Evolutionary conservation across 53 echinoderm and acorn worm species (phyloP), one percentile per base, ranked within the genome.

Genomic region (Zoroaster sp.): DNA sequence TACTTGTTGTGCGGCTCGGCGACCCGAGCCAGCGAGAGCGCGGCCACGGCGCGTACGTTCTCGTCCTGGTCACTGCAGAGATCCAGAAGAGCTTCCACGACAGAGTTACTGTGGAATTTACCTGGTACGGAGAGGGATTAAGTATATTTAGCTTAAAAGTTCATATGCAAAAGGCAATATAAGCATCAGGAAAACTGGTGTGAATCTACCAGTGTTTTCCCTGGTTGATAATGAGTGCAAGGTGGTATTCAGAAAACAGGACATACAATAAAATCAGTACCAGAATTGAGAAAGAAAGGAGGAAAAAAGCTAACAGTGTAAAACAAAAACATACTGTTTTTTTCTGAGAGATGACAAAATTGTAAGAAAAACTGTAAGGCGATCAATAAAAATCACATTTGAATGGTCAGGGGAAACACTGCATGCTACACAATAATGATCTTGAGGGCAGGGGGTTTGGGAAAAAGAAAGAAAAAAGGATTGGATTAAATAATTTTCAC

Each of bases 61-160:
- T 94, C 94, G 49, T 97, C 94, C 14, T 86, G 42, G 75, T 97
- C 97, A 2, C 52, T 89, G 69, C 95, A 95, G 4, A 97, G 95
- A 83, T 97, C 97, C 40, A 97, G 89, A n/a, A 97, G 89, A 21
- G 97, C 95, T 52, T 95, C 97, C 54, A 95, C 68, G 23, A 97
- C 97, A 13, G 95, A 92, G 6, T 87, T 69, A 7, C 93, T 94
- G 92, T 92, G 92, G 91, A 97, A 97, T 80, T 97, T 97, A 66
- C 91, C 96, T 93, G 87, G 2, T n/a, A n/a, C 20, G 52, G 39
- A 63, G 49, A 86, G 43, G 40, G 40, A 23, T 3, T 37, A n/a
- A n/a, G 63, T 12, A n/a, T n/a, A n/a, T n/a, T n/a, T n/a, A n/a
- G n/a, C n/a, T n/a, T n/a, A n/a, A n/a, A n/a, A n/a, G n/a, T n/a